Evolutionary conservation across 2,888 invertebrate species (phyloP).

Genomic region (Lamproptera curius): DNA sequence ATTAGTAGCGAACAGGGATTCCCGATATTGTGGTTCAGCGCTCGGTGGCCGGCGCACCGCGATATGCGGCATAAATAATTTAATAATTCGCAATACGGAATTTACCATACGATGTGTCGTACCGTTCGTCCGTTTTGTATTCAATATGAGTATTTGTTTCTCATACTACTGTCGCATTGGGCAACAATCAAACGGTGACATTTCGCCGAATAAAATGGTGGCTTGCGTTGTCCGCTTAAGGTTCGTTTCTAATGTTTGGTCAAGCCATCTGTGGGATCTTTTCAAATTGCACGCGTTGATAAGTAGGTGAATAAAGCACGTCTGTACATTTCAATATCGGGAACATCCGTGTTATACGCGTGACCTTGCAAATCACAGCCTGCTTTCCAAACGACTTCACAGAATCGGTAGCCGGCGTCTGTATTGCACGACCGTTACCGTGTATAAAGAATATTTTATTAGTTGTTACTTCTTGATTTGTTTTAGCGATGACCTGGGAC

Average conservation of each 20-base stretch:
- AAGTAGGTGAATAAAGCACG: slow-evolving; percentile 78
- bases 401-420: slow-evolving; percentile 68
- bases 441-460: slow-evolving; percentile 65
- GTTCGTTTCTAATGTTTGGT: slow-evolving; percentile 43
- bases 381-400: slow-evolving; percentile 77
- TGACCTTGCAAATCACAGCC: slow-evolving; percentile 79
- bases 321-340: slow-evolving; percentile 78
- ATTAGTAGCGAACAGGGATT: slow-evolving; percentile 76
- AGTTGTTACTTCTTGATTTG: slow-evolving; percentile 55
- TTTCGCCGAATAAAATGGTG: slow-evolving; percentile 52
- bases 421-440: slow-evolving; percentile 61
- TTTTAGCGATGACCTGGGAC: slow-evolving; percentile 52
- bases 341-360: slow-evolving; percentile 78
- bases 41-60: slow-evolving; percentile 63
- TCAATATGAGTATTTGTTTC: slow-evolving; percentile 77
- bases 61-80: slow-evolving; percentile 78
- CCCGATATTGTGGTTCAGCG: slow-evolving; percentile 77
- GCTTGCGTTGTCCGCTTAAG: slow-evolving; percentile 50
- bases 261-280: slow-evolving; percentile 56
- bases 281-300: slow-evolving; percentile 70
- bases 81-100: slow-evolving; percentile 78
- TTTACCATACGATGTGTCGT: slow-evolving; percentile 74
- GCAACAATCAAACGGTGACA: slow-evolving; percentile 54
- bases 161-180: slow-evolving; percentile 74
- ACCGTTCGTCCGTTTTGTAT: slow-evolving; percentile 75